Percentiles rank a stretch among this genome's conserved stretches.
Conservation (phyloP, 2,888 invertebrate species). For the Drosophila nigricruria region DNA sequence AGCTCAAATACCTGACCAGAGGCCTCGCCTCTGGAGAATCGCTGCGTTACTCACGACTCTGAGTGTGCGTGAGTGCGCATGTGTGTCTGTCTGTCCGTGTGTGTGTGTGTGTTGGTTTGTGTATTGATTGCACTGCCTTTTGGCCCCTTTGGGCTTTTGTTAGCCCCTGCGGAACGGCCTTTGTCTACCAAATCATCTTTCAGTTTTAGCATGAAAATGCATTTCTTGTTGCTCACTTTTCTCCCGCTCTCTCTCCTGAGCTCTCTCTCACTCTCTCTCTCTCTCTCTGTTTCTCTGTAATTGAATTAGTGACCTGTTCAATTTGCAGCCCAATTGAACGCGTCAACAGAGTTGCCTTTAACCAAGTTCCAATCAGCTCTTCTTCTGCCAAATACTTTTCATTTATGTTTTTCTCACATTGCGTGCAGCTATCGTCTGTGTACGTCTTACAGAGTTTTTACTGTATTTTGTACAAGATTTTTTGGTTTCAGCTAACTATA, state of each 20-base stretch:
- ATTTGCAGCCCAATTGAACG: conserved; percentile 25
- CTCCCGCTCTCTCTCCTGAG: background rate
- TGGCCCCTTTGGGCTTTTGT: conserved; percentile 46
- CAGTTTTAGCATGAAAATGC: conserved; percentile 66
- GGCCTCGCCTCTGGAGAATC: conserved; percentile 43
- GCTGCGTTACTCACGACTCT: conserved; percentile 34
- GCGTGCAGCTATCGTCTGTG: background rate
- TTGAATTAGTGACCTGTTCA: conserved; percentile 29
- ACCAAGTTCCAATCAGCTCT: background rate
- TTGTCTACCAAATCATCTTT: conserved; percentile 51
- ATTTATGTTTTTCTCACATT: background rate
- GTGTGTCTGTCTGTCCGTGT: conserved; percentile 31
- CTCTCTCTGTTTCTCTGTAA: background rate
- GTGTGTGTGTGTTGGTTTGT: conserved; percentile 31
- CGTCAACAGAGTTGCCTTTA: conserved; percentile 1
- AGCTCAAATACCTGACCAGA: conserved; percentile 62
- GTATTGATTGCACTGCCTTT: conserved; percentile 43
- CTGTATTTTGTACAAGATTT: background rate
- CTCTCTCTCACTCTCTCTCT: background rate
- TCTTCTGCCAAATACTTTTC: background rate
- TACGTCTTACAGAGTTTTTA: background rate
- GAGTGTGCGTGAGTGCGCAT: conserved; percentile 37
- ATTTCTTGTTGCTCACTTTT: conserved; percentile 29
- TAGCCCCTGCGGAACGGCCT: conserved; percentile 35
- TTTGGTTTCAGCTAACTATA: background rate